phyloP scores from a whole-genome alignment of 2,797 vertebrate species.

The Argyrosomus regius region DNA sequence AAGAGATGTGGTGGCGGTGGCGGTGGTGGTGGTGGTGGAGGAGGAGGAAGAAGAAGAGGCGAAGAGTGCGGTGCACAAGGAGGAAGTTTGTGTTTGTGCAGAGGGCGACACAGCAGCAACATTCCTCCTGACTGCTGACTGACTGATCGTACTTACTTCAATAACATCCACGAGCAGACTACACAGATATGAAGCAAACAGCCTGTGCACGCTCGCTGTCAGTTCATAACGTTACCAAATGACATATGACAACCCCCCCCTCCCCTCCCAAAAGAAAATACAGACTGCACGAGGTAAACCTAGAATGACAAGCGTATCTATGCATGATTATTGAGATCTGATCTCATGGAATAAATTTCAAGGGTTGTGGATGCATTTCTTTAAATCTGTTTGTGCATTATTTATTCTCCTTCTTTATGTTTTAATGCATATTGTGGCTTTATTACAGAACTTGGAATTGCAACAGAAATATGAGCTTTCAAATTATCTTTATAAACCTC shows the following conservation, averaged over 20 bases:
- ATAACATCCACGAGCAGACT: conserved; percentile 40
- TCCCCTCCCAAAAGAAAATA: neutral
- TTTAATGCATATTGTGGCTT: neutral
- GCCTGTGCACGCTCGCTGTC: neutral
- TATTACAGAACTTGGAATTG: neutral
- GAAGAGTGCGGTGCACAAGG: conserved; percentile 34
- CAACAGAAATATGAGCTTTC: neutral
- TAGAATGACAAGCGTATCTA: neutral
- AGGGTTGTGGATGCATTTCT: neutral
- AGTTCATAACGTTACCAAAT: neutral
- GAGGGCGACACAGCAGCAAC: conserved; percentile 56
- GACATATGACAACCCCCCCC: neutral
- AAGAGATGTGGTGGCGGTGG: neutral
- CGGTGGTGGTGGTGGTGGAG: neutral
- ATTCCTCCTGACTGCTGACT: conserved; percentile 58
- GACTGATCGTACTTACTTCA: conserved; percentile 31
- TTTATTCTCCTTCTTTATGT: neutral
- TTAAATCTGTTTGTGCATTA: neutral
- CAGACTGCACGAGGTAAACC: neutral
- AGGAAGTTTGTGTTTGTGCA: conserved; percentile 80
- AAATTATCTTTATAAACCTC: neutral
- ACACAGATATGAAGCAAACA: conserved; percentile 12
- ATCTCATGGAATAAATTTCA: neutral
- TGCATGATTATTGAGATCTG: neutral
- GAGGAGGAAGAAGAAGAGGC: conserved; percentile 26